Conservation (phyloP, 2,113 vertebrate species). For the Dendrocopos noguchii region DNA sequence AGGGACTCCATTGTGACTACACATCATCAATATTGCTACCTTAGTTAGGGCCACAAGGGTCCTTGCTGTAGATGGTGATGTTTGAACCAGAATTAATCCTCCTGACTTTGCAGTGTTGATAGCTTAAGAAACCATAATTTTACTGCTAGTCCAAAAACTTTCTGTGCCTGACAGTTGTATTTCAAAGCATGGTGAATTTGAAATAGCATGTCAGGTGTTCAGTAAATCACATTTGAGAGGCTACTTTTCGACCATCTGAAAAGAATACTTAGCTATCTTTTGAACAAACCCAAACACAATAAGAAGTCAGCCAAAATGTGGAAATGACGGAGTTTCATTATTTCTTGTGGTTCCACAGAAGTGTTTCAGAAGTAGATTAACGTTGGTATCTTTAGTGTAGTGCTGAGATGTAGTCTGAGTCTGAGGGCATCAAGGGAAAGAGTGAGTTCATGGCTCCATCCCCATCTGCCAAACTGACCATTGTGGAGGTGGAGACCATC, state of each 20-base stretch:
- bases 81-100: background rate
- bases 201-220: background rate
- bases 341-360: background rate
- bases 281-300: background rate
- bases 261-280: background rate
- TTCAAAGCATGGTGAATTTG: background rate
- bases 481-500: background rate
- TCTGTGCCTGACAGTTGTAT: background rate
- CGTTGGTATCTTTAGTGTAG: background rate
- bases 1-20: background rate
- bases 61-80: background rate
- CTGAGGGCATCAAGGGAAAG: background rate
- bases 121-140: background rate
- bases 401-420: background rate
- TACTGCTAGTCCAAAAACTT: background rate
- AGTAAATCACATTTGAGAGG: background rate
- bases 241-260: background rate
- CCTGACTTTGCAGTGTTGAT: background rate
- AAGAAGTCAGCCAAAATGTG: background rate
- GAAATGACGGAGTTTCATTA: background rate
- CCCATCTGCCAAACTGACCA: background rate
- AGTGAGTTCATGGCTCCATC: rapidly evolving
- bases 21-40: background rate
- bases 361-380: background rate
- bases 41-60: background rate